Evolutionary conservation across 2,888 invertebrate genomes (phyloP).

Genomic region (Cosmopolites sordidus): DNA sequence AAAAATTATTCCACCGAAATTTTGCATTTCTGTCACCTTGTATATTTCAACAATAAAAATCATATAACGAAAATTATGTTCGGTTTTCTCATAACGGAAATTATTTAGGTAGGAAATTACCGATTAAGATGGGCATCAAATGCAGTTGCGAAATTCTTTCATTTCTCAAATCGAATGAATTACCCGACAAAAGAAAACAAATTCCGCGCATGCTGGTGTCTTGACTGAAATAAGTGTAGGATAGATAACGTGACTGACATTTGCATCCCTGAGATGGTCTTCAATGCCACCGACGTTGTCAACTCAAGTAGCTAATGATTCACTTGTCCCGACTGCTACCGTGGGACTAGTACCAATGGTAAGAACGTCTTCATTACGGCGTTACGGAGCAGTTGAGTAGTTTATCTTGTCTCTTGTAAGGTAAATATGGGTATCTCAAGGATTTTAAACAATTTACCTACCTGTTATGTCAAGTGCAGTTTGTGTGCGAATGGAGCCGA

Average conservation of each 20-base stretch:
- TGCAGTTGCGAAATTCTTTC: too few species aligned
- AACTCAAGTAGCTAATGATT: constrained; percentile 23
- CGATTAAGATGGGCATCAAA: too few species aligned
- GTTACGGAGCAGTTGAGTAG: constrained; percentile 11
- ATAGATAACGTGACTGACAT: not conserved
- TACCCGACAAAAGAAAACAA: too few species aligned
- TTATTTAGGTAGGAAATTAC: too few species aligned
- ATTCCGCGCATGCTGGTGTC: too few species aligned
- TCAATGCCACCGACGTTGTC: constrained; percentile 23
- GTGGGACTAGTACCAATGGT: constrained; percentile 20
- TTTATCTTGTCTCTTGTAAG: constrained; percentile 22
- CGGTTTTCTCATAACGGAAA: too few species aligned
- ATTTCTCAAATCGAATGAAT: too few species aligned
- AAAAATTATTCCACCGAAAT: too few species aligned
- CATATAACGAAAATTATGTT: too few species aligned
- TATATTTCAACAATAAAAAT: too few species aligned
- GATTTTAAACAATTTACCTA: constrained; percentile 21
- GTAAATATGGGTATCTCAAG: constrained; percentile 23
- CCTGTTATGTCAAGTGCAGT: constrained; percentile 14
- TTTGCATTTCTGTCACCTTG: too few species aligned
- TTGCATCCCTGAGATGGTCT: constrained; percentile 6
- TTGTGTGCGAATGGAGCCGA: constrained; percentile 9
- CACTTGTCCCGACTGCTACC: constrained; percentile 21
- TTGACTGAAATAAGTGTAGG: too few species aligned
- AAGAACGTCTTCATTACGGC: constrained; percentile 24